Evolutionary conservation across 2,888 invertebrate genomes (phyloP), one percentile per base, ranked within the genome.

Genomic region (Amphipyra berbera): DNA sequence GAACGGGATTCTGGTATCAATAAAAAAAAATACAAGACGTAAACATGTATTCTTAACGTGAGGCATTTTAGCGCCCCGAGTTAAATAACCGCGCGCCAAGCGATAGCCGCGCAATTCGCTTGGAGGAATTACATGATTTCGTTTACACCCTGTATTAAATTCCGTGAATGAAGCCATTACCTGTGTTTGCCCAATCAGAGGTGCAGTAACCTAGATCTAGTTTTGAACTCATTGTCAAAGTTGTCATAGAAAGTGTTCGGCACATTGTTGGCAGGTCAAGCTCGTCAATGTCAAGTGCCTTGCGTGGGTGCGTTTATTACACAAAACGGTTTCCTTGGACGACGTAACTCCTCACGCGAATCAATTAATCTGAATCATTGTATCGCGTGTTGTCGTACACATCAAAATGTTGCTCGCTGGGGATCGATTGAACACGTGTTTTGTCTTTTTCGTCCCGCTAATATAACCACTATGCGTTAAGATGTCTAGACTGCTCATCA

Each of bases 321-420:
- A 67, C 78, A 73, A 77, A 77, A 82, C 77, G 79, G 76, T 83
- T 81, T 79, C 83, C 82, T 82, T 79, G 83, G 76, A 73, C 72
- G 53, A 65, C 70, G 68, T 76, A 81, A 76, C 79, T 81, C 60
- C 78, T 82, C 85, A 84, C 82, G 88, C 84, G 83, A 82, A 85
- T 83, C 86, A 90, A 91, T 91, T 90, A 88, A 84, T 87, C 83
- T 71, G 82, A 85, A 88, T 89, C 81, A 83, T 83, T 80, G 74
- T 70, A 79, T 88, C 84, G 87, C 87, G 86, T 88, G 87, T 80
- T 74, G 67, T 82, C 75, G 74, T 76, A 74, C 76, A 79, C 82
- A 83, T 82, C 78, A 80, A 82, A 82, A 81, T 74, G 65, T 70
- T 73, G 64, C 68, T 78, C 74, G 66, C 64, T 67, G 66, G 54